phyloP scores from a whole-genome alignment of 1,140 invertebrate species.

The Onthophagus taurus region DNA sequence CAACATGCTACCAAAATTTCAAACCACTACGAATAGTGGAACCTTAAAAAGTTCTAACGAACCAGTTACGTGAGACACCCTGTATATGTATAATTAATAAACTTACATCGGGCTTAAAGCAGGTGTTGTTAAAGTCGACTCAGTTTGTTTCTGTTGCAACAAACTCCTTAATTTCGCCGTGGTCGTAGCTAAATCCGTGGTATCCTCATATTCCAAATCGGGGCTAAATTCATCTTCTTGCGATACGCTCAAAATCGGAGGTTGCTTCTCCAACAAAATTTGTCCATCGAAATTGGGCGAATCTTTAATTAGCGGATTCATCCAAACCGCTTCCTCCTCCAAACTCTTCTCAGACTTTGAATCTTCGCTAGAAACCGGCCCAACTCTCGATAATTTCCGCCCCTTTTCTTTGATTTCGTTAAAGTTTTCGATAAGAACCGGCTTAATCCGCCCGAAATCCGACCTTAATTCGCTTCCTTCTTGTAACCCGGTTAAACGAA shows the following conservation, averaged over 20 bases:
- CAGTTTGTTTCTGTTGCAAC: constrained; percentile 51
- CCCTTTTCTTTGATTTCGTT: constrained; percentile 7
- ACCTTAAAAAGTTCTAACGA: too few species aligned
- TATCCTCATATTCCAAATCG: constrained; percentile 60
- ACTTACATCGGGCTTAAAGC: constrained; percentile 34
- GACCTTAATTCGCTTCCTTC: constrained; percentile 36
- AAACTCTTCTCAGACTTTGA: constrained; percentile 11
- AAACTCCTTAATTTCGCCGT: constrained; percentile 60
- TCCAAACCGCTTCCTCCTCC: constrained; percentile 26
- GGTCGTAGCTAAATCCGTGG: constrained; percentile 59
- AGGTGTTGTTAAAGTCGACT: constrained; percentile 34
- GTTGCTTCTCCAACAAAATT: constrained; percentile 22
- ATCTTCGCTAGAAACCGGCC: constrained; percentile 10
- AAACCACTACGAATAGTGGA: too few species aligned
- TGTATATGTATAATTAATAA: neutral
- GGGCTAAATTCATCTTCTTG: constrained; percentile 32
- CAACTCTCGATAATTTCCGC: constrained; percentile 12
- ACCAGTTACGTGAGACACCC: too few species aligned
- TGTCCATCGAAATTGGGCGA: constrained; percentile 26
- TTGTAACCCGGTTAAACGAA: constrained; percentile 46
- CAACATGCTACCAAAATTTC: neutral
- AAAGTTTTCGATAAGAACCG: constrained; percentile 10
- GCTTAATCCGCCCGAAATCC: constrained; percentile 8
- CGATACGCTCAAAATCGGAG: neutral
- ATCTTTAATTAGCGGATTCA: constrained; percentile 26